A percentile compares a stretch with the other conserved stretches of the same genome.
Conservation (phyloP, 1,140 invertebrate species). For the Drosophila bocki region DNA sequence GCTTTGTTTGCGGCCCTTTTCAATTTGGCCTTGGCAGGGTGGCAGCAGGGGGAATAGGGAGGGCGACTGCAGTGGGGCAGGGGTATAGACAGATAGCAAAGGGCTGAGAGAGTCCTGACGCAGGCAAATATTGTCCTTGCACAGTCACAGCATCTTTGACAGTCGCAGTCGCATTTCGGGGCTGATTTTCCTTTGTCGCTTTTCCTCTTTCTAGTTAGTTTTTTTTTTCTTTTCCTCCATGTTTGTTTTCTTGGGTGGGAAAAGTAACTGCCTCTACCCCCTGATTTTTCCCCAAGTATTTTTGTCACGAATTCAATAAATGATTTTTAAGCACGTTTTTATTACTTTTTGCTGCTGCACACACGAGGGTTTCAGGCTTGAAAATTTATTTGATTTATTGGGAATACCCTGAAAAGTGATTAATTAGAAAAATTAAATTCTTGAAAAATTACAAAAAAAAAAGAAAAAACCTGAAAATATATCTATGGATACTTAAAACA, state of each 20-base stretch:
- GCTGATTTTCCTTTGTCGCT: not conserved
- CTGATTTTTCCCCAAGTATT: constrained; percentile 40
- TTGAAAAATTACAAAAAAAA: too few species aligned
- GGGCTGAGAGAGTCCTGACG: constrained; percentile 29
- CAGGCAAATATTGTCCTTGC: constrained; percentile 78
- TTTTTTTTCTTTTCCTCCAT: not conserved
- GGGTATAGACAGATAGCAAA: constrained; percentile 27
- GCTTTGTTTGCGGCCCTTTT: constrained; percentile 56
- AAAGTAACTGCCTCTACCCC: not conserved
- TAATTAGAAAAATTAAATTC: too few species aligned
- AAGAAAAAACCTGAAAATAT: too few species aligned
- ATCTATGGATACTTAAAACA: too few species aligned
- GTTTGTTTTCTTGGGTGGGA: not conserved
- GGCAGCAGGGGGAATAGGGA: not conserved
- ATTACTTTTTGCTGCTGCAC: constrained; percentile 72
- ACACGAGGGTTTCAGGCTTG: constrained; percentile 29
- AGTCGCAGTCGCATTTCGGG: constrained; percentile 43
- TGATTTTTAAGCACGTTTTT: constrained; percentile 81
- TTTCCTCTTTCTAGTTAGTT: not conserved
- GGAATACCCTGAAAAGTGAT: not conserved
- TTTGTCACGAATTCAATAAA: constrained; percentile 83
- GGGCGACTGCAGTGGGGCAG: not conserved
- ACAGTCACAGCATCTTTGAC: constrained; percentile 72
- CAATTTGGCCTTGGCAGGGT: constrained; percentile 52
- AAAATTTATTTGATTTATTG: not conserved